Evolutionary conservation across 30 jellyfish, hydroid and myxozoan genomes (phyloP).

Genomic region (Aurelia coerulea): DNA sequence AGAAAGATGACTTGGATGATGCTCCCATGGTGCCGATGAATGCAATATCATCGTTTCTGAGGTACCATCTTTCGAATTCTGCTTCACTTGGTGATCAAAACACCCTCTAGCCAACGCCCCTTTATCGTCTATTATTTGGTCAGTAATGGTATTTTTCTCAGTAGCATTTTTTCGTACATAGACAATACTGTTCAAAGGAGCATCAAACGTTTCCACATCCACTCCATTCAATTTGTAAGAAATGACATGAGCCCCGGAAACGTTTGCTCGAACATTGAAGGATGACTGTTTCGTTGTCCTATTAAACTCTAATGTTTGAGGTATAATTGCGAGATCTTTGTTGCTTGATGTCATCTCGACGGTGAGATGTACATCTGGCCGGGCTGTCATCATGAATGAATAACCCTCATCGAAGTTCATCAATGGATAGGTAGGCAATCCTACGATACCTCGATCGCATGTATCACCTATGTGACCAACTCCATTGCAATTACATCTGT

Average conservation of each 20-base stretch:
- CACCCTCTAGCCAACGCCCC: constrained; percentile 53
- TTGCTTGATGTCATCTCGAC: constrained; percentile 13
- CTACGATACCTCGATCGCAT: constrained; percentile 55
- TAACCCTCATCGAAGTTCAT: not conserved
- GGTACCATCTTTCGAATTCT: not conserved
- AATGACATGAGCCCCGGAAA: constrained; percentile 27
- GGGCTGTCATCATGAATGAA: constrained; percentile 41
- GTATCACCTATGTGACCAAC: constrained; percentile 64
- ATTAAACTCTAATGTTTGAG: constrained; percentile 38
- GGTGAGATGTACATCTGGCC: constrained; percentile 34
- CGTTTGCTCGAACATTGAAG: constrained; percentile 13
- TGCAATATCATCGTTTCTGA: not conserved
- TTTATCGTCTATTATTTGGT: constrained; percentile 16
- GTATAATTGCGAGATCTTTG: not conserved
- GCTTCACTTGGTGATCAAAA: not conserved
- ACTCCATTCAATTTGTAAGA: constrained; percentile 18
- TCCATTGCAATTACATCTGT: constrained; percentile 42
- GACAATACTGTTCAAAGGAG: constrained; percentile 31
- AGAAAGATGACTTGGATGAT: not conserved
- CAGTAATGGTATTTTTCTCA: not conserved
- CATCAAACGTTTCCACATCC: constrained; percentile 30
- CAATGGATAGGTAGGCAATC: constrained; percentile 45
- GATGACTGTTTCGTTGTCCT: not conserved
- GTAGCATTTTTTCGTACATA: not conserved
- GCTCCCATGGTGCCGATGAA: constrained; percentile 63